Evolutionary conservation across 1,140 invertebrate species (phyloP).

Genomic region (Cyphomyrmex costatus): DNA sequence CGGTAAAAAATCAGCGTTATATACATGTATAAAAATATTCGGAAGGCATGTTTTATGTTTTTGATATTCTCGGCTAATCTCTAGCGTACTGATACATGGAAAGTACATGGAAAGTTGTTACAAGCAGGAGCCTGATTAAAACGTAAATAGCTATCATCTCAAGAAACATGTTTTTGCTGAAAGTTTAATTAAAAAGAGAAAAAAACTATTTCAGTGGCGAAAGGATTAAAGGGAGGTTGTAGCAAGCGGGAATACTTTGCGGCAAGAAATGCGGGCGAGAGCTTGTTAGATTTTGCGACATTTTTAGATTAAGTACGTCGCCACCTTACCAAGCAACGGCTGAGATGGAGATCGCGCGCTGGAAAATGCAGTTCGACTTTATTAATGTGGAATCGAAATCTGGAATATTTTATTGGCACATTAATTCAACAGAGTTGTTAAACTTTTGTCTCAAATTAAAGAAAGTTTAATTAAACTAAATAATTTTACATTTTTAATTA

Average conservation of each 20-base stretch:
- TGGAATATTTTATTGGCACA: constrained; percentile 32
- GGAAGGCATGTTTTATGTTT: neutral
- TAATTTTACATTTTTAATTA: constrained; percentile 19
- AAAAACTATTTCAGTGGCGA: constrained; percentile 33
- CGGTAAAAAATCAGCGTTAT: neutral
- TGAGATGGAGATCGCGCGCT: constrained; percentile 16
- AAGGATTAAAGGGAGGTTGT: constrained; percentile 64
- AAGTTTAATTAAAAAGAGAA: constrained; percentile 64
- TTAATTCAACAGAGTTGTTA: constrained; percentile 38
- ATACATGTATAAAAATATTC: neutral
- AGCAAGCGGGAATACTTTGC: constrained; percentile 47
- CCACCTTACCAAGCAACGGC: constrained; percentile 19
- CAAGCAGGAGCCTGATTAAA: constrained; percentile 56
- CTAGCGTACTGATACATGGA: constrained; percentile 24
- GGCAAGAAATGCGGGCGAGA: constrained; percentile 40
- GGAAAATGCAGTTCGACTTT: constrained; percentile 29
- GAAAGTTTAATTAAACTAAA: constrained; percentile 17
- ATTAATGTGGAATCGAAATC: constrained; percentile 47
- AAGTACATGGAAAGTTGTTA: constrained; percentile 18
- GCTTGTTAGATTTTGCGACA: constrained; percentile 57
- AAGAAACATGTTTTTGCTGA: constrained; percentile 57
- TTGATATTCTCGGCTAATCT: constrained; percentile 24
- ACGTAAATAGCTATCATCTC: constrained; percentile 61
- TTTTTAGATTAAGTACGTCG: constrained; percentile 54
- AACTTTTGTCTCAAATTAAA: constrained; percentile 6